Evolutionary conservation across 2,113 vertebrate species (phyloP).

Genomic region (Leptosomus discolor): DNA sequence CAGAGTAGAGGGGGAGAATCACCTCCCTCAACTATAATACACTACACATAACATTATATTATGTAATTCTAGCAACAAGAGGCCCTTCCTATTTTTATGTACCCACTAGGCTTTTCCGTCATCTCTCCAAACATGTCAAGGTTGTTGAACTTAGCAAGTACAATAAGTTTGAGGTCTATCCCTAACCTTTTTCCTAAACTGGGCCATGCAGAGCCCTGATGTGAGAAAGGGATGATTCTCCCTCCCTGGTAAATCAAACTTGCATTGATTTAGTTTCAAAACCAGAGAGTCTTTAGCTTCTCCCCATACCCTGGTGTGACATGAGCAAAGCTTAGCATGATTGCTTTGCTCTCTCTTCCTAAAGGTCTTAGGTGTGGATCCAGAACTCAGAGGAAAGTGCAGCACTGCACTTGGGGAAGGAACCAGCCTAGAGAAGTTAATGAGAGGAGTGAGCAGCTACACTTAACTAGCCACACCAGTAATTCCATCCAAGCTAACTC

Average conservation of each 20-base stretch:
- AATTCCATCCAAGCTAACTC: background rate
- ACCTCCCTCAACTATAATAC: too few relatives aligned
- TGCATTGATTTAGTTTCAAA: background rate
- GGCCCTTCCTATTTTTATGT: background rate
- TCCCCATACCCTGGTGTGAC: background rate
- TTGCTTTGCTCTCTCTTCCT: background rate
- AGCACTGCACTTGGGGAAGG: background rate
- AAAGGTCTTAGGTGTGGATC: rapidly evolving
- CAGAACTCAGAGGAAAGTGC: background rate
- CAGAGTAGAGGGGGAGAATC: too few relatives aligned
- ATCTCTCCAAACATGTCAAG: background rate
- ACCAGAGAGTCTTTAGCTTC: background rate
- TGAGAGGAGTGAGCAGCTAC: background rate
- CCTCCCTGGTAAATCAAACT: background rate
- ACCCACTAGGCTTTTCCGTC: background rate
- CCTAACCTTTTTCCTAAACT: background rate
- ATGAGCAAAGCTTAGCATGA: background rate
- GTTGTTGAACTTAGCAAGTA: background rate
- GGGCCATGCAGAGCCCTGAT: background rate
- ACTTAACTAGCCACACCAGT: background rate
- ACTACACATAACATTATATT: background rate
- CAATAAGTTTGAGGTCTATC: background rate
- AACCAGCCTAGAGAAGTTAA: background rate
- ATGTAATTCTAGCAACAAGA: background rate
- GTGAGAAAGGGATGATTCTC: background rate